A percentile compares a stretch with the other conserved stretches of the same genome.
These are phyloP conservation scores for Aspidapion aeneum DNA, from an alignment of 2,888 invertebrate species.

Conservation along the genomic window DNA sequence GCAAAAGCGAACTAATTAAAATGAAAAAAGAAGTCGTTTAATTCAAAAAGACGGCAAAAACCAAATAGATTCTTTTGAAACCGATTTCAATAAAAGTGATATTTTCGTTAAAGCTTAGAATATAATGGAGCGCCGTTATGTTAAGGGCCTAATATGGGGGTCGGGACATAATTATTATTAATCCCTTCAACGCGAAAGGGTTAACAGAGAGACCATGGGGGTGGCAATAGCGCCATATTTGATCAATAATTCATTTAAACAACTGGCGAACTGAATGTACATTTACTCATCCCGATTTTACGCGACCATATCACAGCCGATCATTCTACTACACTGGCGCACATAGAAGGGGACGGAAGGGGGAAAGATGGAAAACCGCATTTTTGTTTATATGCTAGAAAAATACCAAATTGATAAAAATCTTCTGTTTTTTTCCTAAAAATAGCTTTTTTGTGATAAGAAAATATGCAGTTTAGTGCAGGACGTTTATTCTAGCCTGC, in stretches of 20 bases:
- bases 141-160: constrained; percentile 47
- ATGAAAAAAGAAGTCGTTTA: constrained; percentile 28
- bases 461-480: too few relatives aligned
- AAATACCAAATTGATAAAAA: too few relatives aligned
- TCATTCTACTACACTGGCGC: constrained; percentile 19
- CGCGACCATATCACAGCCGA: constrained; percentile 33
- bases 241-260: constrained; percentile 52
- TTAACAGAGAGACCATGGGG: constrained; percentile 48
- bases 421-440: too few relatives aligned
- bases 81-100: constrained; percentile 38
- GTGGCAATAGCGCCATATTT: constrained; percentile 50
- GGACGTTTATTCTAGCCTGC: too few relatives aligned
- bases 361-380: too few relatives aligned
- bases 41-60: constrained; percentile 29
- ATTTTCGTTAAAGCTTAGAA: constrained; percentile 41
- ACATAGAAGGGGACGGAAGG: too few relatives aligned
- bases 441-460: too few relatives aligned
- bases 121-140: constrained; percentile 45
- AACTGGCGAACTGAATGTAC: constrained; percentile 48
- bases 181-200: constrained; percentile 49
- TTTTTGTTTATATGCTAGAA: too few relatives aligned
- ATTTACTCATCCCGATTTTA: constrained; percentile 40
- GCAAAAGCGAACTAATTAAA: constrained; percentile 32
- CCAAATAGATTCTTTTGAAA: constrained; percentile 37
- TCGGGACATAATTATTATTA: constrained; percentile 49